A percentile compares a stretch with the other conserved stretches of the same genome.
Conservation (phyloP, 23 tunicate genomes). For the Trididemnum clinides region DNA sequence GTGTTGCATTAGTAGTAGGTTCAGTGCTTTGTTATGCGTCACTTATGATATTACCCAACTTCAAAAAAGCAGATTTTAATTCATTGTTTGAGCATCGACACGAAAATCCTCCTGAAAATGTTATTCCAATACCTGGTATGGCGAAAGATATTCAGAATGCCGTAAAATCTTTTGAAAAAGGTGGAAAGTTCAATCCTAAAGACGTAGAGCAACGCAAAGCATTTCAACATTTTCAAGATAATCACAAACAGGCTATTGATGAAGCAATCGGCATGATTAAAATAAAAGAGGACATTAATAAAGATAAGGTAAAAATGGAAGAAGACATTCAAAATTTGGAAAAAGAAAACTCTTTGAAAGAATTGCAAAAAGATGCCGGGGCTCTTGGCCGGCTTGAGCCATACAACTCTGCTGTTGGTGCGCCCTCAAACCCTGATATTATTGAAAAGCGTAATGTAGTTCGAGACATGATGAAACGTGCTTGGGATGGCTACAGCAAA, state of each 20-base stretch:
- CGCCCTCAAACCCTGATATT: conserved; percentile 80
- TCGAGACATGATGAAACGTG: conserved; percentile 88
- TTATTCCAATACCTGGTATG: background rate
- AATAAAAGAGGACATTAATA: conserved; percentile 61
- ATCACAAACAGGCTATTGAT: conserved; percentile 55
- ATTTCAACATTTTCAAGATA: conserved; percentile 37
- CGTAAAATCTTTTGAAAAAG: no score
- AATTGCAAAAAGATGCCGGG: conserved; percentile 13
- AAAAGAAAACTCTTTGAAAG: conserved; percentile 6
- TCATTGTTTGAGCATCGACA: conserved; percentile 80
- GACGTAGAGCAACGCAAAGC: conserved; percentile 57
- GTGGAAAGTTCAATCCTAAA: conserved; percentile 51
- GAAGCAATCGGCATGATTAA: conserved; percentile 53
- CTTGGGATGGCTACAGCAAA: conserved; percentile 90
- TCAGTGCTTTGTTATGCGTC: conserved; percentile 52
- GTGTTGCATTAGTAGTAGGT: conserved; percentile 15
- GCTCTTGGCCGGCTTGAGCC: conserved; percentile 23
- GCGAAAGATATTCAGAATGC: no score
- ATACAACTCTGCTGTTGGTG: conserved; percentile 61
- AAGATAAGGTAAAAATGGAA: conserved; percentile 38
- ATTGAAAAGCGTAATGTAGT: conserved; percentile 66
- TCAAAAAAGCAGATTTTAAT: conserved; percentile 47
- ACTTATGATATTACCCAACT: conserved; percentile 52
- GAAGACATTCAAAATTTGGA: conserved; percentile 35
- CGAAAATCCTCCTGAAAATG: background rate